Base-by-base conservation (phyloP, 53 echinoderm and acorn worm species). In the Antedon mediterranea region DNA sequence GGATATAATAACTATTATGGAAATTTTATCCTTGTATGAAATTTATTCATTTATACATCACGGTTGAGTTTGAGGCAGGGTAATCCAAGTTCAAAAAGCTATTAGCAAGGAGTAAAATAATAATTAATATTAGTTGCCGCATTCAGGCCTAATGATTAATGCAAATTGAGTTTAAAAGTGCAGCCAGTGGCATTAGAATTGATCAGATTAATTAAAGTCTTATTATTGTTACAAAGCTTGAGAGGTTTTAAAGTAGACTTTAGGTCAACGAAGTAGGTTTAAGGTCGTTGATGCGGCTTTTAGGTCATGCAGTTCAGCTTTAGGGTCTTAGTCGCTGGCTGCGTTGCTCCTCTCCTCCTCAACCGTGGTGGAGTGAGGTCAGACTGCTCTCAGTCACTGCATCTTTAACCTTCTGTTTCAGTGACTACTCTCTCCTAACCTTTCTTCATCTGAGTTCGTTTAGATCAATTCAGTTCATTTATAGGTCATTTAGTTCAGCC, bases 51-150 rank as follows among this genome's bases (percentile, higher is more conserved):
- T 57, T 15, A 57, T 57, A 57, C 23, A 26, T 57, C 14, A 37
- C 11, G 3, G 57, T 57, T 57, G 9, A 57, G n/a, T n/a, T 15
- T 23, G 57, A 13, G 57, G 37, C 37, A 37, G 37, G 23, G 57
- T 57, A 57, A 57, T 57, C 57, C 57, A 57, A 57, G 57, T 57
- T 57, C 57, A 57, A 57, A 57, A 57, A 57, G 57, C 57, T 57
- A 57, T 15, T 57, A 57, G 15, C 57, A 18, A 18, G 2, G 23
- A 57, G 57, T 57, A 57, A 57, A 57, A 15, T 57, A 57, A 57
- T 57, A 57, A 57, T 57, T 57, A 57, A 57, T 57, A 57, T 57
- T 57, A 18, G 11, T 11, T 3, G 4, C 23, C 23, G 5, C 41
- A 41, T 41, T 41, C 41, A 41, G 41, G 41, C 41, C 23, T 57